Evolutionary conservation across 2,113 vertebrate species (phyloP), one percentile per base, ranked within the genome.

Genomic region (Seriola aureovittata): DNA sequence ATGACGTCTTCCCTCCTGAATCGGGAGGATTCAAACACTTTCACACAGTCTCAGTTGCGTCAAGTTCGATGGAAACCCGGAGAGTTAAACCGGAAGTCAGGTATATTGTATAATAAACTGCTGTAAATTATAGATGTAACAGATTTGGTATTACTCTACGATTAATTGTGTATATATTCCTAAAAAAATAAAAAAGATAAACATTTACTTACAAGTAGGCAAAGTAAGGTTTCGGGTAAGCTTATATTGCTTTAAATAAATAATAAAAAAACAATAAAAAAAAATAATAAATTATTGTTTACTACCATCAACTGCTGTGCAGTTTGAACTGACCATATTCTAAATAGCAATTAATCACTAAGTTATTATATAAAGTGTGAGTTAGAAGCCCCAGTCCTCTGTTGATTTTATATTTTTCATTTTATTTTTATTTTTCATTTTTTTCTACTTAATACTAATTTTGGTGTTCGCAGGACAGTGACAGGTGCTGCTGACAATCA

Each of bases 1-100:
- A 81, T 92, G 88, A 91, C 90, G 85, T 93, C 79, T 52, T 86
- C 86, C 21, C 71, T 59, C 58, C 55, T 66, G 65, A 29, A 64
- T 84, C 79, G 34, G 54, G 48, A 81, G 55, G 78, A 84, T 84
- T 78, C 67, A 50, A 59, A 44, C 13, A 91, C 62, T 89, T 90
- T 91, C 81, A 90, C 85, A 85, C 90, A 74, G 54, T 44, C 59
- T 50, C 34, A 25, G 36, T 8, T 58, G 38, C 34, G 70, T 87
- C 69, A 90, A 90, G 82, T 21, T 84, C 0, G 0, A 57, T 11
- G 23, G 16, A 60, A 64, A 69, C 59, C 79, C 16, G 2, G 0
- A 3, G 17, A 48, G 8, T 8, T 1, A n/a, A 66, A 63, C 67
- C 19, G 87, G 89, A 87, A 82, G 25, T 55, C 0, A 13, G 5